Conservation (phyloP, 2,888 invertebrate species). For the Orthosia gothica region DNA sequence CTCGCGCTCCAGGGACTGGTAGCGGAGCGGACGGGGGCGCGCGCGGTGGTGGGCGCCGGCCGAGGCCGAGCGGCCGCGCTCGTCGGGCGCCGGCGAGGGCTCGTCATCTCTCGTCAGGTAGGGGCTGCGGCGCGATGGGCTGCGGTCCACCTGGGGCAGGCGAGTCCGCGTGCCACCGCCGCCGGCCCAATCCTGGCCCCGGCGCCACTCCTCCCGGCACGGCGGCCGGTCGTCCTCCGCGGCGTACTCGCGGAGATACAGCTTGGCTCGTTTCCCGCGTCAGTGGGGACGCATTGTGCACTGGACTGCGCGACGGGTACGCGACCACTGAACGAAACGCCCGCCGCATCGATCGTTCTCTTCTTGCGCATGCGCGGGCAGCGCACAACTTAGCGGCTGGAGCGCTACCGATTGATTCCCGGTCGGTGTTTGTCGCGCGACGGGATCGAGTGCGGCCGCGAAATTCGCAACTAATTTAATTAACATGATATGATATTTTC, state of each 20-base stretch:
- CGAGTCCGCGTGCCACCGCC: slow-evolving; percentile 90
- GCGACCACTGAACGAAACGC: slow-evolving; percentile 88
- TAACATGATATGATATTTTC: slow-evolving; percentile 67
- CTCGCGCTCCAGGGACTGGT: slow-evolving; percentile 95
- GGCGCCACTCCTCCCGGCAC: slow-evolving; percentile 89
- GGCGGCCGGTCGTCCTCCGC: slow-evolving; percentile 91
- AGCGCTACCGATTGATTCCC: slow-evolving; percentile 80
- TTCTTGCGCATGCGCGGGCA: slow-evolving; percentile 80
- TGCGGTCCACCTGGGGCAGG: slow-evolving; percentile 97
- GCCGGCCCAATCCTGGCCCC: slow-evolving; percentile 81
- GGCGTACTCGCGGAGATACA: slow-evolving; percentile 91
- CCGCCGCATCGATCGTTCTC: slow-evolving; percentile 84
- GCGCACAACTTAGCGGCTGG: slow-evolving; percentile 77
- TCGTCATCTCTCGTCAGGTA: slow-evolving; percentile 95
- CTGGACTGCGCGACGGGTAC: slow-evolving; percentile 88
- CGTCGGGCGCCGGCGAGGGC: slow-evolving; percentile 95
- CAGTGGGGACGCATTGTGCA: slow-evolving; percentile 87
- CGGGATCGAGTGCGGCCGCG: slow-evolving; percentile 62
- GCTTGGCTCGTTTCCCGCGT: slow-evolving; percentile 90
- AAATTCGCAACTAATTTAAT: slow-evolving; percentile 65
- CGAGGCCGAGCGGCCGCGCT: slow-evolving; percentile 95
- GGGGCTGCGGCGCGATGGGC: slow-evolving; percentile 96
- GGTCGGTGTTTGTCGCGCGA: slow-evolving; percentile 63
- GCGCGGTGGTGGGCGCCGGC: slow-evolving; percentile 95
- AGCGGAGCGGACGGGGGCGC: slow-evolving; percentile 94